Conservation (phyloP, 2,797 vertebrate species). For the Halcyon leucocephala region DNA sequence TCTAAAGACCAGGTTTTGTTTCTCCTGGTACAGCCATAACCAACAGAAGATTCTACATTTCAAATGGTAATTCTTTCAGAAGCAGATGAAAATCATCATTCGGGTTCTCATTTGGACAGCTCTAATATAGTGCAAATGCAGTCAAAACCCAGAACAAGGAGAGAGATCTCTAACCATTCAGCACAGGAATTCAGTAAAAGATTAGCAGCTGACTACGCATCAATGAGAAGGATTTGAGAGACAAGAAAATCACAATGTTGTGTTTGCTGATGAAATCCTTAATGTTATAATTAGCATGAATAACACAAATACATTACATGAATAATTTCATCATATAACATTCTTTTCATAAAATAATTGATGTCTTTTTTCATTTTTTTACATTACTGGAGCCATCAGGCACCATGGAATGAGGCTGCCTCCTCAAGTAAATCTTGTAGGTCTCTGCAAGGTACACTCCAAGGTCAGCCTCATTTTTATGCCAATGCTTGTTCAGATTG, state of each 20-base stretch:
- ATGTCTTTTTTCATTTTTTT: neutral
- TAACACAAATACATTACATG: neutral
- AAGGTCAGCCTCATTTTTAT: neutral
- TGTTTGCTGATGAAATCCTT: slow-evolving; percentile 1
- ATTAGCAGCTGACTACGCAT: neutral
- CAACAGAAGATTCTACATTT: neutral
- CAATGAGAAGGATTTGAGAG: neutral
- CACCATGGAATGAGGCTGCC: neutral
- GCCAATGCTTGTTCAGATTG: neutral
- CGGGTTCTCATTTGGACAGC: neutral
- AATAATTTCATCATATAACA: neutral
- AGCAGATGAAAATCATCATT: neutral
- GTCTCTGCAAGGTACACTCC: neutral
- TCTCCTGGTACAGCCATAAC: neutral
- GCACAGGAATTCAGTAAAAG: neutral
- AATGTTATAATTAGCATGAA: neutral
- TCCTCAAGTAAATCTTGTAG: neutral
- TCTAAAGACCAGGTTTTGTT: neutral
- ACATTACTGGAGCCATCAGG: neutral
- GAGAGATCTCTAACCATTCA: neutral
- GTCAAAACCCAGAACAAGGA: neutral
- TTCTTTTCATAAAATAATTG: neutral
- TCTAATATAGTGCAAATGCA: neutral
- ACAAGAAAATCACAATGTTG: neutral
- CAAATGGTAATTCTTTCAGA: neutral